Evolutionary conservation across 2,888 invertebrate species (phyloP).

Genomic region (Pollenia amentaria): DNA sequence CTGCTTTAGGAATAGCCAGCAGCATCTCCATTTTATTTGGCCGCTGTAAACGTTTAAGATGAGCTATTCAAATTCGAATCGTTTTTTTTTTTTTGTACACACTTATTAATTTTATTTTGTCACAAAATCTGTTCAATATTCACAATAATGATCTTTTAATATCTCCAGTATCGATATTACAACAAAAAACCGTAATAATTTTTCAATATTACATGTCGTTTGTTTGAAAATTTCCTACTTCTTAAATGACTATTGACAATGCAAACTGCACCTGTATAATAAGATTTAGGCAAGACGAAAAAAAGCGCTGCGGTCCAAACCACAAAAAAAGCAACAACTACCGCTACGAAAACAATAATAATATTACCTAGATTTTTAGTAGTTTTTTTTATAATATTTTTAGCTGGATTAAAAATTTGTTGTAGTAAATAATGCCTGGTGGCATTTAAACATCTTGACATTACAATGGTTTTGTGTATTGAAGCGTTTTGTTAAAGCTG

Average conservation of each 20-base stretch:
- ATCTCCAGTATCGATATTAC: background rate
- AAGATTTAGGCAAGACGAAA: conserved; percentile 11
- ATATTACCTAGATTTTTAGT: conserved; percentile 40
- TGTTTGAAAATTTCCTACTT: background rate
- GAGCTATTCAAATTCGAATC: no score
- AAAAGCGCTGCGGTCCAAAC: background rate
- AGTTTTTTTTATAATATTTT: background rate
- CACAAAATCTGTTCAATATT: conserved; percentile 10
- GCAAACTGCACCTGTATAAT: conserved; percentile 67
- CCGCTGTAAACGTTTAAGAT: no score
- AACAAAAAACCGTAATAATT: conserved; percentile 45
- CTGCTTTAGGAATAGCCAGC: no score
- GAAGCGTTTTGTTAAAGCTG: conserved; percentile 46
- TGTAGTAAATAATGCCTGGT: conserved; percentile 67
- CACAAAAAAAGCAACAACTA: conserved; percentile 13
- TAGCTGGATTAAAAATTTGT: conserved; percentile 19
- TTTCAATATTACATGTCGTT: conserved; percentile 48
- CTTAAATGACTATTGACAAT: conserved; percentile 62
- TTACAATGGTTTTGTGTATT: conserved; percentile 67
- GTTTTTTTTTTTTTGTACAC: no score
- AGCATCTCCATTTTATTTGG: no score
- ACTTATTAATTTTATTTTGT: conserved; percentile 16
- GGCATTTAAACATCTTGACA: conserved; percentile 74
- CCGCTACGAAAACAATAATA: conserved; percentile 20
- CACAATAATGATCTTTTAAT: background rate